Percentiles rank a stretch among this genome's conserved stretches.
Evolutionary conservation across 2,113 vertebrate genomes (phyloP).

Genomic region (Opisthocomus hoazin): DNA sequence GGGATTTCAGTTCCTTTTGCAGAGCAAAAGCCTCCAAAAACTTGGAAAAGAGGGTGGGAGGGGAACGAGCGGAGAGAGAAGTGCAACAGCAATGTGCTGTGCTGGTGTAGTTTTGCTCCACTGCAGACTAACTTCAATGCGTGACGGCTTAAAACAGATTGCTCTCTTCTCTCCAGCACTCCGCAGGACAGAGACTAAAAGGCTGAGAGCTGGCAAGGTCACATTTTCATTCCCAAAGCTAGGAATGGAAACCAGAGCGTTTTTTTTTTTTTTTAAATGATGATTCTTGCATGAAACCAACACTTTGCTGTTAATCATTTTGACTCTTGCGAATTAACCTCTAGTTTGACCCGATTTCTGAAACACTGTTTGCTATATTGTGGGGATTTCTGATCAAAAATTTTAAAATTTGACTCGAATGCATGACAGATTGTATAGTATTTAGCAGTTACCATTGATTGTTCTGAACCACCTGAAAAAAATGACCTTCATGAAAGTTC

Average conservation of each 20-base stretch:
- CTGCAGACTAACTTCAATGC: not conserved
- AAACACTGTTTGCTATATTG: not conserved
- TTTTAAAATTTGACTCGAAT: not conserved
- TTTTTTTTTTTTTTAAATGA: not conserved
- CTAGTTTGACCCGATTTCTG: not conserved
- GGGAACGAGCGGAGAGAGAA: not conserved
- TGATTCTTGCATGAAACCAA: not conserved
- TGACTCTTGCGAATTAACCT: not conserved
- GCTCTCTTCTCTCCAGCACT: not conserved
- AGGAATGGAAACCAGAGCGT: not conserved
- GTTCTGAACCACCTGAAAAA: not conserved
- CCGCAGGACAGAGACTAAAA: not conserved
- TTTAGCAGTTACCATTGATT: not conserved
- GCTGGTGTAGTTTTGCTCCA: not conserved
- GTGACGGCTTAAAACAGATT: not conserved
- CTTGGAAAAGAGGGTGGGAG: not conserved
- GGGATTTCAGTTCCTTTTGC: not conserved
- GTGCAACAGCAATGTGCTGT: not conserved
- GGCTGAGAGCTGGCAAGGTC: not conserved
- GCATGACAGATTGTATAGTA: not conserved
- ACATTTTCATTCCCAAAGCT: not conserved
- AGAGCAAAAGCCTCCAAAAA: not conserved
- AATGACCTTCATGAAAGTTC: not conserved
- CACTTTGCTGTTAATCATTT: not conserved
- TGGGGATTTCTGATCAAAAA: not conserved